Conservation (phyloP, 2,888 invertebrate genomes). For the Drosophila barbarae region DNA sequence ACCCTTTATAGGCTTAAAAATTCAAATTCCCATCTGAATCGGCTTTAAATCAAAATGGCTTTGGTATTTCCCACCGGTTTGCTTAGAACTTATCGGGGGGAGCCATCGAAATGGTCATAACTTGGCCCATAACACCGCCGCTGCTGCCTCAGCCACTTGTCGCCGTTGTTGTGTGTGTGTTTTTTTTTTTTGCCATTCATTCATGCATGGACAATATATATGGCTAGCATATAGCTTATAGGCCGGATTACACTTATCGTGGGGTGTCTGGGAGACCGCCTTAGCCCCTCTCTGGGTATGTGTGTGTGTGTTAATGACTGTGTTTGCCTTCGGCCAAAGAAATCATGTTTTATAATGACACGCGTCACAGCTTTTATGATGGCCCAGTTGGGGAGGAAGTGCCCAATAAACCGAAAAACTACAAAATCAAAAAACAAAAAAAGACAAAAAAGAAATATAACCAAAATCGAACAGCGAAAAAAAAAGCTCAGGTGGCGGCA, state of each 20-base stretch:
- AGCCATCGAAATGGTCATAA: constrained; percentile 13
- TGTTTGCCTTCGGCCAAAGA: constrained; percentile 54
- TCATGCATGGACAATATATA: constrained; percentile 27
- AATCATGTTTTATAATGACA: constrained; percentile 54
- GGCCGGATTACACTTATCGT: constrained; percentile 34
- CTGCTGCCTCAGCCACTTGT: constrained; percentile 11
- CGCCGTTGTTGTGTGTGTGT: constrained; percentile 6
- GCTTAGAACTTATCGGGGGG: constrained; percentile 11
- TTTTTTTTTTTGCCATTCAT: constrained; percentile 22
- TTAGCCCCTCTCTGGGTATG: neutral
- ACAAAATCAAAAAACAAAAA: constrained; percentile 1
- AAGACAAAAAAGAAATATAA: neutral
- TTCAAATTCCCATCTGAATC: neutral
- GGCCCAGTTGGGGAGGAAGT: constrained; percentile 36
- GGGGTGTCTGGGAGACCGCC: constrained; percentile 10
- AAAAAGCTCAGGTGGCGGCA: constrained; percentile 1
- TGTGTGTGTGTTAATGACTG: constrained; percentile 32
- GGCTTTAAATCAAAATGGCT: neutral
- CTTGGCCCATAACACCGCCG: neutral
- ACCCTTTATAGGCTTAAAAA: neutral
- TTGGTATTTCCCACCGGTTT: constrained; percentile 8
- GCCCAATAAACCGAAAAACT: constrained; percentile 23
- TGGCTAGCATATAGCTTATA: constrained; percentile 9
- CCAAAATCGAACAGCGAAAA: constrained; percentile 2
- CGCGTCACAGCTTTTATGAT: constrained; percentile 36